Conservation (phyloP, 2,113 vertebrate genomes). For the Guaruba guarouba region DNA sequence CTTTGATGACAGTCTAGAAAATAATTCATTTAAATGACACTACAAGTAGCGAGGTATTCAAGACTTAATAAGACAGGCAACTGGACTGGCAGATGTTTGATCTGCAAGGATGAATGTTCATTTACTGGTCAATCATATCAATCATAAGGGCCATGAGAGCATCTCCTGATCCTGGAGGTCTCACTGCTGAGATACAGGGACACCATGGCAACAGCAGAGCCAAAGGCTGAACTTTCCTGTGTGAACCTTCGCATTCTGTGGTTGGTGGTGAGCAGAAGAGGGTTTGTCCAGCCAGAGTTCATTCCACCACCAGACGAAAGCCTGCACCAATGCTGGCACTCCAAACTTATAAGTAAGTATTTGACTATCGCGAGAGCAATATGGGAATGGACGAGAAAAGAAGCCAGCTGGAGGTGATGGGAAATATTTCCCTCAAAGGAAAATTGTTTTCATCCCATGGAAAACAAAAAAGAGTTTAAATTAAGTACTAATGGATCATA, state of each 20-base stretch:
- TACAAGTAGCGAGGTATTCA: neutral
- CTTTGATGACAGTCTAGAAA: neutral
- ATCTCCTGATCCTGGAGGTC: neutral
- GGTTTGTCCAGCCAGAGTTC: neutral
- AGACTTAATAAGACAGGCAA: neutral
- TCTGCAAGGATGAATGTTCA: neutral
- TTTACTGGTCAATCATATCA: neutral
- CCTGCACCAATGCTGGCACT: fast-evolving
- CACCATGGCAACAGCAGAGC: fast-evolving
- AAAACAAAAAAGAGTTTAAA: neutral
- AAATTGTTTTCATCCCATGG: neutral
- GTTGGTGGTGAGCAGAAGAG: neutral
- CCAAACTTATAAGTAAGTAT: neutral
- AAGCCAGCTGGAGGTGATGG: neutral
- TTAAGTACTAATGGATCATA: neutral
- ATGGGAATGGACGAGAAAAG: neutral
- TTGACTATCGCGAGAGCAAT: neutral
- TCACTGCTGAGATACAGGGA: neutral
- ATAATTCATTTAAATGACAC: neutral
- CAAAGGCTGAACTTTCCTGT: neutral
- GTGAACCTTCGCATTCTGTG: neutral
- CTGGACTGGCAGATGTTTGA: neutral
- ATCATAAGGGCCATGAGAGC: fast-evolving
- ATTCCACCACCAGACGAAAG: fast-evolving
- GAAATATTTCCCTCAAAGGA: neutral